phyloP scores from a whole-genome alignment of 2,888 invertebrate species.

The Brachypterus glaber region DNA sequence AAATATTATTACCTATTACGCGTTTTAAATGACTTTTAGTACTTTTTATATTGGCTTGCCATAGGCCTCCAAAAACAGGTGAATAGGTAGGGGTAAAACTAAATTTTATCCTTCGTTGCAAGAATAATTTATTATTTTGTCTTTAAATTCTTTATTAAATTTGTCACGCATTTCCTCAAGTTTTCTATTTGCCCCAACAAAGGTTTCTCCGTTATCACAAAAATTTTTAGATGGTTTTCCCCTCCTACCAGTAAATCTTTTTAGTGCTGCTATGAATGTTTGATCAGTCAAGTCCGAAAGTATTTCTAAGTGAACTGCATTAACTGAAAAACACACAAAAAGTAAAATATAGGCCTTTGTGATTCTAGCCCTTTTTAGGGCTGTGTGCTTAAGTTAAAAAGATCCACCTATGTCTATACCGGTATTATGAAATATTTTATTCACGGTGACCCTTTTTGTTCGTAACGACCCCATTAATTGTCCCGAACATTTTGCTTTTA shows the following conservation, averaged over 20 bases:
- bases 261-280: constrained; percentile 11
- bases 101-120: neutral
- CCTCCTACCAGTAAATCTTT: constrained; percentile 12
- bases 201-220: constrained; percentile 14
- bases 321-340: constrained; percentile 14
- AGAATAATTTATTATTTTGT: neutral
- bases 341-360: too few species aligned
- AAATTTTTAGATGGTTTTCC: constrained; percentile 8
- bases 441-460: too few species aligned
- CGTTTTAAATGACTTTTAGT: neutral
- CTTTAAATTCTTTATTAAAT: neutral
- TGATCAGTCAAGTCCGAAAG: constrained; percentile 13
- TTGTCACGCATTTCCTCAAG: constrained; percentile 5
- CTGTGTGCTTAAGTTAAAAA: too few species aligned
- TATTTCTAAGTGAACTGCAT: constrained; percentile 14
- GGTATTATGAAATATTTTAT: too few species aligned
- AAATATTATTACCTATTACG: neutral
- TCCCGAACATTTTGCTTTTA: too few species aligned
- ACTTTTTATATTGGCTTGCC: neutral
- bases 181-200: constrained; percentile 12
- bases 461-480: too few species aligned
- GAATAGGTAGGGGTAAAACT: neutral
- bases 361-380: too few species aligned
- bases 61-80: neutral
- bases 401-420: too few species aligned